Base-by-base conservation (phyloP, 2,888 invertebrate genomes). In the Belgica antarctica region DNA sequence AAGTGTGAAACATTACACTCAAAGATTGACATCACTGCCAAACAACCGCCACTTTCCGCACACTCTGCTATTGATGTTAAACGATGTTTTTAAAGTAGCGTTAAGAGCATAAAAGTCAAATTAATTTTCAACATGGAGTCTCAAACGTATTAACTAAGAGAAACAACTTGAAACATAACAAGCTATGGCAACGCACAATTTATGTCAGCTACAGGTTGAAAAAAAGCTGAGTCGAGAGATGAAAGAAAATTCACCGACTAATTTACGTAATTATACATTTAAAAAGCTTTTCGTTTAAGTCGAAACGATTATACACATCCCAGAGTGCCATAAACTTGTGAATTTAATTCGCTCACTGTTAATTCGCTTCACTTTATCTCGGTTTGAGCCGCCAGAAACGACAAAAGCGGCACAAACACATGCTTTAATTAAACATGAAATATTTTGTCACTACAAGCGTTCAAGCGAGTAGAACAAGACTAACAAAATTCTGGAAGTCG, bases 121-220 rank as follows among this genome's bases (percentile, higher is more conserved):
- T 59, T 59, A 59, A 59, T 19, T 24, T 59, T 59, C 52, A 59
- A 59, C 59, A 59, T 24, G 59, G 59, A 59, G 59, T 59, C 59
- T 17, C 12, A 4, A 46, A 12, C 15, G 15, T 15, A 46, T 46
- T 46, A 46, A 15, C 46, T 5, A 15, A n/a, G n/a, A 12, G 46
- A 46, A 46, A 46, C 7, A 46, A 46, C 4, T 4, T 12, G 15
- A 46, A 46, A 46, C 3, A 46, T 4, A 46, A 27, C 59, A 59
- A 22, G 46, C 15, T 15, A 8, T 31, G 12, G 34, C 52, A 12
- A 8, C 25, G 25, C 59, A 19, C 25, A 59, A 59, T 59, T 59
- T 25, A 25, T 59, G 59, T 59, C 24, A 59, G 22, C 52, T 52
- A 22, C 24, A 59, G 25, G 59, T 59, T n/a, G n/a, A 59, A 24